phyloP scores from a whole-genome alignment of 2,113 vertebrate genomes.

The Andinoacara biseriatus region DNA sequence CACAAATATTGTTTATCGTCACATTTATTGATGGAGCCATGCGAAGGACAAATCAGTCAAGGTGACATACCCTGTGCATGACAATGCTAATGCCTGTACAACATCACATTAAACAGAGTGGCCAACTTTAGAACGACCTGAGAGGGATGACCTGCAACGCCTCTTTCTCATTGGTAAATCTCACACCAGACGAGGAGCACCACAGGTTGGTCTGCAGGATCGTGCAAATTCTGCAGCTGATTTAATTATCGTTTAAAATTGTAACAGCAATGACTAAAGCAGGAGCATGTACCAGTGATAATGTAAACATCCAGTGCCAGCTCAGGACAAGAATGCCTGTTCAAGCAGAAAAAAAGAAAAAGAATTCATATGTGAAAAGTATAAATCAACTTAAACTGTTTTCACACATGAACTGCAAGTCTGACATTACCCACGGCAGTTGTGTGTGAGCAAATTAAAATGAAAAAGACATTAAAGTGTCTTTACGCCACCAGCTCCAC shows the following conservation, averaged over 20 bases:
- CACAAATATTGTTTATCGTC: slow-evolving; percentile 31
- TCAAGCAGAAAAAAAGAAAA: slow-evolving; percentile 2
- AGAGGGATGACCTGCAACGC: slow-evolving; percentile 83
- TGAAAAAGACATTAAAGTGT: not conserved
- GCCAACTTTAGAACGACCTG: slow-evolving; percentile 60
- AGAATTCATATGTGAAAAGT: slow-evolving; percentile 17
- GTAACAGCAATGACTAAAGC: not conserved
- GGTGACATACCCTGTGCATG: not conserved
- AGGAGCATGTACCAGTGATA: slow-evolving; percentile 6
- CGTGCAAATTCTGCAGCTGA: slow-evolving; percentile 34
- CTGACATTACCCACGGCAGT: not conserved
- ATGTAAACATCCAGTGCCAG: slow-evolving; percentile 62
- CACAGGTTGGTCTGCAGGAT: slow-evolving; percentile 40
- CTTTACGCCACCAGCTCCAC: not conserved
- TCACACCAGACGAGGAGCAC: slow-evolving; percentile 51
- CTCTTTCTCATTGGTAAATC: slow-evolving; percentile 64
- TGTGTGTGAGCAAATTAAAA: not conserved
- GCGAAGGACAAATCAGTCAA: not conserved
- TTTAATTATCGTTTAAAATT: slow-evolving; percentile 12
- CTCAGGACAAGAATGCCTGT: slow-evolving; percentile 41
- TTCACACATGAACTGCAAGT: not conserved
- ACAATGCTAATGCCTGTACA: slow-evolving; percentile 31
- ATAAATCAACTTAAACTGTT: slow-evolving; percentile 33
- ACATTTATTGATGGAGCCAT: slow-evolving; percentile 55
- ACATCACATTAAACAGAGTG: slow-evolving; percentile 47